Conservation (phyloP, 2,888 invertebrate species). For the Cotesia congregata region DNA sequence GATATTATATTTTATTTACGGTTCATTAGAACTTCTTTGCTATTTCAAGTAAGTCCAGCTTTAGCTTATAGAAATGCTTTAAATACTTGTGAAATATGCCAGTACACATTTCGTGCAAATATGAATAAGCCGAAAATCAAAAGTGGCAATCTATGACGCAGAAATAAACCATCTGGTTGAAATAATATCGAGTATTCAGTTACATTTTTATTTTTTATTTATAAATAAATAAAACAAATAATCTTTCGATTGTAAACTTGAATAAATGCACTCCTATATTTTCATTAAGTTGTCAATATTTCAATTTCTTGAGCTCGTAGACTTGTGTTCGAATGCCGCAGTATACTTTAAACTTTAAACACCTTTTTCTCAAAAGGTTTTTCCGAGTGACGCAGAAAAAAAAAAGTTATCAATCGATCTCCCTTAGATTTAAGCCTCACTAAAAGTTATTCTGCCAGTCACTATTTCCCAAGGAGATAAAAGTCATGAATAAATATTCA, state of each 20-base stretch:
- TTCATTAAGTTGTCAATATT: background rate
- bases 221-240: background rate
- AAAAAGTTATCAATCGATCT: background rate
- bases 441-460: background rate
- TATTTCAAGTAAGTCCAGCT: too few relatives aligned
- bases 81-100: too few relatives aligned
- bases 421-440: background rate
- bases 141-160: too few relatives aligned
- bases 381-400: background rate
- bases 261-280: background rate
- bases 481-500: background rate
- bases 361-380: slow-evolving; percentile 1
- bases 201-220: background rate
- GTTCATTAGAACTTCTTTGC: background rate
- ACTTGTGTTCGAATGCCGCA: background rate
- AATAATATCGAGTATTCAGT: background rate
- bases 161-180: too few relatives aligned
- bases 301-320: background rate
- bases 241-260: background rate
- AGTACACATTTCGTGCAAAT: too few relatives aligned
- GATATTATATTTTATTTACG: background rate
- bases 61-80: too few relatives aligned
- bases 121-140: too few relatives aligned
- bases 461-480: background rate
- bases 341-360: slow-evolving; percentile 1